These are phyloP conservation scores for Dicycla oo DNA, from an alignment of 2,888 invertebrate genomes.

Conservation along the genomic window DNA sequence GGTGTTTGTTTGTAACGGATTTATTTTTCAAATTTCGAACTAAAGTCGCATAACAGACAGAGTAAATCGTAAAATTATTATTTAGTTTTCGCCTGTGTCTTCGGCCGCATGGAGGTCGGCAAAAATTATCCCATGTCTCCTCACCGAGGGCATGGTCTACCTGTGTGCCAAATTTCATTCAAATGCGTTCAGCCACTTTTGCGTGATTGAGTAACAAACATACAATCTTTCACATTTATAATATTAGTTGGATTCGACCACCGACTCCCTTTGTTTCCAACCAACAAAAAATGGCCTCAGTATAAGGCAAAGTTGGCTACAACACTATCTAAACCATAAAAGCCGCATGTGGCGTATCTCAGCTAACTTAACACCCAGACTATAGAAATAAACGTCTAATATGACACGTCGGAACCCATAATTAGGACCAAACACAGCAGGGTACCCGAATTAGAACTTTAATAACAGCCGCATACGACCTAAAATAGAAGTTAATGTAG, in stretches of 20 bases:
- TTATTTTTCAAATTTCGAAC: not conserved
- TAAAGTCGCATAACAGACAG: not conserved
- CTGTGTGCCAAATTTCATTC: no score
- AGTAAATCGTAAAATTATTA: not conserved
- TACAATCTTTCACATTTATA: no score
- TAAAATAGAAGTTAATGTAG: conserved; percentile 75
- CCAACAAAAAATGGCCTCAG: conserved; percentile 18
- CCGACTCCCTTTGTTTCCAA: not conserved
- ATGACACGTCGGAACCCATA: conserved; percentile 59
- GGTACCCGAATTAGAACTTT: conserved; percentile 73
- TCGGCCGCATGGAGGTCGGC: no score
- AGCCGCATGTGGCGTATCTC: conserved; percentile 41
- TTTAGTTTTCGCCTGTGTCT: no score
- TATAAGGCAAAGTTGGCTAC: conserved; percentile 25
- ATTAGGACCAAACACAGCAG: conserved; percentile 63
- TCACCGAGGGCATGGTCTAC: no score
- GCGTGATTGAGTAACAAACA: no score
- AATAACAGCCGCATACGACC: conserved; percentile 70
- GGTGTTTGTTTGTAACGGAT: no score
- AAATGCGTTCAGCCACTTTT: no score
- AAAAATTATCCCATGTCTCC: no score
- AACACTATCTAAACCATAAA: conserved; percentile 40
- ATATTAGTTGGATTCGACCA: not conserved
- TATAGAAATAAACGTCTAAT: conserved; percentile 60
- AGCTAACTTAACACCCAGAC: conserved; percentile 50